phyloP scores from a whole-genome alignment of 2,113 vertebrate genomes.

The Eurystomus gularis region DNA sequence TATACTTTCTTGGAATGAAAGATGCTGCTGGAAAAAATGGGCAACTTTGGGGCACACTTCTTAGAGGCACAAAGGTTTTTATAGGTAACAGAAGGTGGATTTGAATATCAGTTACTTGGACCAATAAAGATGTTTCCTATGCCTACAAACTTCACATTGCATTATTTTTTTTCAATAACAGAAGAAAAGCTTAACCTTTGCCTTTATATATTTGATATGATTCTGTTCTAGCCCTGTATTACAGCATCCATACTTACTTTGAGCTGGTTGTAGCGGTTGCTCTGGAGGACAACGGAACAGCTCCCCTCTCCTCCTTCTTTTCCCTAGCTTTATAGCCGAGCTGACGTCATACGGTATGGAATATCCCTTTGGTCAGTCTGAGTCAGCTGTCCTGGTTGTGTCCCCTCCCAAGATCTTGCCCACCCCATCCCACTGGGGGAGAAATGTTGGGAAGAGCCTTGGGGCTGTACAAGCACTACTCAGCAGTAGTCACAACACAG shows the following conservation, averaged over 20 bases:
- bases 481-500: too few relatives aligned
- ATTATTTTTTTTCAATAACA: neutral
- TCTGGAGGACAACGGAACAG: too few relatives aligned
- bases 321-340: too few relatives aligned
- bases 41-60: neutral
- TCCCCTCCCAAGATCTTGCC: too few relatives aligned
- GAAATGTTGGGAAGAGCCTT: too few relatives aligned
- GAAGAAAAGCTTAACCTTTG: neutral
- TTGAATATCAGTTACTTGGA: neutral
- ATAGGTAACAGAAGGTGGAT: neutral
- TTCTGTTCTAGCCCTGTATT: neutral
- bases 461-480: too few relatives aligned
- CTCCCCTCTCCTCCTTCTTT: too few relatives aligned
- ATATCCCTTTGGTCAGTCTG: too few relatives aligned
- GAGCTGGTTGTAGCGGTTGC: too few relatives aligned
- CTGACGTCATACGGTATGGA: too few relatives aligned
- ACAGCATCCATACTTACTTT: neutral
- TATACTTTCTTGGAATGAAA: neutral
- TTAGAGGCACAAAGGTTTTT: neutral
- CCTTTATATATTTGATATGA: neutral
- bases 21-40: neutral
- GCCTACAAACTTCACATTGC: neutral
- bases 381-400: too few relatives aligned
- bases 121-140: neutral
- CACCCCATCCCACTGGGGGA: too few relatives aligned